Base-by-base conservation (phyloP, 2,113 vertebrate species). In the Salvelinus fontinalis region DNA sequence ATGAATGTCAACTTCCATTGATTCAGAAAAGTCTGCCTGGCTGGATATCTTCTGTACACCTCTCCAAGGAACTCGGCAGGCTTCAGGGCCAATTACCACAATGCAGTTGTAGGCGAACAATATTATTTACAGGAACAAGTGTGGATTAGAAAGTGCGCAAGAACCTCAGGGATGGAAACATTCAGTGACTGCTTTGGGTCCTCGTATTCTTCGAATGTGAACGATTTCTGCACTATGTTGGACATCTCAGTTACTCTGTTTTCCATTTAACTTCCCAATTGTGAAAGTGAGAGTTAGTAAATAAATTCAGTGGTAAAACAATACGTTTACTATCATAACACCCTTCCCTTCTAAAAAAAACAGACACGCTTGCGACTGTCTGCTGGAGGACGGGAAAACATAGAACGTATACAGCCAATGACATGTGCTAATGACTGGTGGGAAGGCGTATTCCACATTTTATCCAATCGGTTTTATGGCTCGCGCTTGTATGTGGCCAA, bases 141-240 rank as follows among this genome's bases (percentile, higher is more conserved):
- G 8, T 57, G 4, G 16, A 54, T 34, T 34, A 57, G 16, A 12
- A 64, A 3, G 1, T 1, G 26, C 22, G 11, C 39, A 78, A 81
- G 48, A 2, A 93, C 93, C 93, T 94, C 92, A 0, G 91, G 89
- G 2, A 94, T 84, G 71, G 76, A 83, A 3, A 93, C 90, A 1
- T 31, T 57, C 4, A 93, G 75, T 0, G 62, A 76, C 22, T 83
- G 84, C 14, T 13, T 0, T 0, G 31, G 7, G 4, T 16, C 48
- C 62, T 67, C 75, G 1, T 29, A 27, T 4, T 85, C 89, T 81
- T 84, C 83, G 82, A 93, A 94, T 5, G 78, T 90, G 48, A 94
- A 93, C 1, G 48, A 69, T 73, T 82, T 92, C 13, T 67, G 3
- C 16, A 70, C 70, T 26, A 74, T 31, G 12, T 11, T 71, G 0